Percentiles rank a stretch among this genome's conserved stretches.
Conservation (phyloP, 2,888 invertebrate genomes). For the Drosophila diplacantha region DNA sequence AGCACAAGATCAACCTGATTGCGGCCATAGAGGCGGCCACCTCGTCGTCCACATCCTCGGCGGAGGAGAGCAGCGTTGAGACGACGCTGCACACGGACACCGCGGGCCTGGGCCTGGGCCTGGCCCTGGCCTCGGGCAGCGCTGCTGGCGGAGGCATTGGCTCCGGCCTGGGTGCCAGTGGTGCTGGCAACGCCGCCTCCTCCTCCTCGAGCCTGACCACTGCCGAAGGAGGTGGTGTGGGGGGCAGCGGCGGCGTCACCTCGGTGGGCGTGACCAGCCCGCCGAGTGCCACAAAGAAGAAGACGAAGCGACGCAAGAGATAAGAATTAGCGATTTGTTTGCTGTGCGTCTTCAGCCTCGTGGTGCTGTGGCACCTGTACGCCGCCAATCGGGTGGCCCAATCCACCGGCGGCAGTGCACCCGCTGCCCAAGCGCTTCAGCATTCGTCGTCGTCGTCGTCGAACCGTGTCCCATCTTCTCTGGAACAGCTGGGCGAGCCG, state of each 20-base stretch:
- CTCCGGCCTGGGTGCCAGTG: background rate
- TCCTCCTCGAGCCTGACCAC: background rate
- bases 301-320: conserved; percentile 78
- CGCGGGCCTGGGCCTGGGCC: conserved; percentile 6
- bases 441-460: conserved; percentile 13
- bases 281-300: conserved; percentile 76
- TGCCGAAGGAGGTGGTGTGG: background rate
- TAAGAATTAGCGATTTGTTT: conserved; percentile 79
- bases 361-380: conserved; percentile 75
- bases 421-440: conserved; percentile 25
- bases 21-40: conserved; percentile 75
- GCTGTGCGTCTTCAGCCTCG: conserved; percentile 77
- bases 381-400: conserved; percentile 58
- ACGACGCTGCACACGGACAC: conserved; percentile 33
- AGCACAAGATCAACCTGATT: conserved; percentile 75
- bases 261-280: conserved; percentile 44
- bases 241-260: conserved; percentile 3
- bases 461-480: background rate
- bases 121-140: background rate
- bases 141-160: background rate
- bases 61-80: conserved; percentile 74
- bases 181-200: background rate
- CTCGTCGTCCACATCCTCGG: conserved; percentile 74
- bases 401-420: conserved; percentile 1
- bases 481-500: background rate